A percentile compares a stretch with the other conserved stretches of the same genome.
phyloP scores from a whole-genome alignment of 2,888 invertebrate genomes.

The Drosophila phalerata region DNA sequence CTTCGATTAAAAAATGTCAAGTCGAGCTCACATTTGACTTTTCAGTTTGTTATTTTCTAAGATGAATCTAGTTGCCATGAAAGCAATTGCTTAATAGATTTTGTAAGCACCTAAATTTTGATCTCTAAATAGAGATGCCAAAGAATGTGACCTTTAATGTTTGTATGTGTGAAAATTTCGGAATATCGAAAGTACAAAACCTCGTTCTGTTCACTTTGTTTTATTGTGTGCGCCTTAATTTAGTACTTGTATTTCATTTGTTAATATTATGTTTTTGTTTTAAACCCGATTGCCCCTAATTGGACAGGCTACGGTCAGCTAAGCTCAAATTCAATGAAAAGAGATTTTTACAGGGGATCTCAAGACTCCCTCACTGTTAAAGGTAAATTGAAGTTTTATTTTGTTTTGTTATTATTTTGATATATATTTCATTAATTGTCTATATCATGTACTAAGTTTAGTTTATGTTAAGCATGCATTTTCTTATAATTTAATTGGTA shows the following conservation, averaged over 20 bases:
- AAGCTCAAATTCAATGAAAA: slow-evolving; percentile 90
- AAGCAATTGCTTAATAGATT: background rate
- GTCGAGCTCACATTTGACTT: background rate
- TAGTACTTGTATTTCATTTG: slow-evolving; percentile 50
- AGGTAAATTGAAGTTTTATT: slow-evolving; percentile 87
- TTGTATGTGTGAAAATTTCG: slow-evolving; percentile 49
- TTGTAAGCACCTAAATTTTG: background rate
- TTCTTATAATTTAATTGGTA: slow-evolving; percentile 4
- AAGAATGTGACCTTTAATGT: slow-evolving; percentile 8
- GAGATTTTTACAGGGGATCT: slow-evolving; percentile 96
- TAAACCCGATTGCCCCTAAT: slow-evolving; percentile 42
- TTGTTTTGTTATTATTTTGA: slow-evolving; percentile 3
- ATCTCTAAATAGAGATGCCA: background rate
- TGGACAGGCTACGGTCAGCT: slow-evolving; percentile 84
- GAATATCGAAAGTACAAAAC: slow-evolving; percentile 33
- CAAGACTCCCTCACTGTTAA: slow-evolving; percentile 94
- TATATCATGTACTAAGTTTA: slow-evolving; percentile 39
- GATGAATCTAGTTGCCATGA: background rate
- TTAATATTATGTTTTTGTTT: slow-evolving; percentile 55
- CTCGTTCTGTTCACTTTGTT: slow-evolving; percentile 14
- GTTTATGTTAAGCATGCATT: slow-evolving; percentile 52
- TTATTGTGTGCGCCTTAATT: slow-evolving; percentile 32
- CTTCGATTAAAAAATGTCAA: background rate
- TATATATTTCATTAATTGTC: background rate
- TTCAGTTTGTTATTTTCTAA: background rate